Base-by-base conservation (phyloP, 2,797 vertebrate species). In the Pantherophis alleghaniensis region DNA sequence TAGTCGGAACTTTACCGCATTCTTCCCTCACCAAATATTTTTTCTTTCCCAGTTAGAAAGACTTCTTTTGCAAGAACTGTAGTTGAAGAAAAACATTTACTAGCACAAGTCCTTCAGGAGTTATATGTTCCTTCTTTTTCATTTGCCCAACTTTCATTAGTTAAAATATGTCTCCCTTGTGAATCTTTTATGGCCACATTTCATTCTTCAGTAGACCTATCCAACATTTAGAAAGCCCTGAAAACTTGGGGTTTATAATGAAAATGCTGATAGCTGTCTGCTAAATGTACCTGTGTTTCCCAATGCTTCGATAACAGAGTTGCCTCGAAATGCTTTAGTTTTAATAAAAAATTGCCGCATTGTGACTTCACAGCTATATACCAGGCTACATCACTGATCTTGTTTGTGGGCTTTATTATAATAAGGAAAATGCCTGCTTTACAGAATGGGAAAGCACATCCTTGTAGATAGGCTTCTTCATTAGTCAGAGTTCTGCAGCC, bases 191-290 rank as follows among this genome's bases (percentile, higher is more conserved):
- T 93, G 93, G 93, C 60, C 55, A 95, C 95, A 89, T 57, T 94
- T 95, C 86, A 94, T 14, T 51, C 37, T 47, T 0, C 2, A 94
- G 61, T 57, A 90, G 95, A 95, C 51, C 92, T 93, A 95, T 96
- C 56, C 92, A 93, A 88, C 92, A 89, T 69, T 95, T 89, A 96
- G 93, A 96, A 96, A 95, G 32, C 57, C 86, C 93, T 94, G 92
- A 96, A 95, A 97, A 96, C 96, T 92, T 53, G 56, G 60, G 69
- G 32, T 95, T 95, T 96, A 92, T 96, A 97, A 95, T 95, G 96
- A 95, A 94, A 95, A 93, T 94, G 92, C 93, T 94, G 96, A 92
- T 66, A 95, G 93, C 89, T 94, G 92, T 86, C 88, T 95, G 95
- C 88, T 90, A 95, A 92, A 86, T 91, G 69, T 18, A 95, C 93